phyloP scores from a whole-genome alignment of 2,888 invertebrate species.

The Autographa pulchrina region DNA sequence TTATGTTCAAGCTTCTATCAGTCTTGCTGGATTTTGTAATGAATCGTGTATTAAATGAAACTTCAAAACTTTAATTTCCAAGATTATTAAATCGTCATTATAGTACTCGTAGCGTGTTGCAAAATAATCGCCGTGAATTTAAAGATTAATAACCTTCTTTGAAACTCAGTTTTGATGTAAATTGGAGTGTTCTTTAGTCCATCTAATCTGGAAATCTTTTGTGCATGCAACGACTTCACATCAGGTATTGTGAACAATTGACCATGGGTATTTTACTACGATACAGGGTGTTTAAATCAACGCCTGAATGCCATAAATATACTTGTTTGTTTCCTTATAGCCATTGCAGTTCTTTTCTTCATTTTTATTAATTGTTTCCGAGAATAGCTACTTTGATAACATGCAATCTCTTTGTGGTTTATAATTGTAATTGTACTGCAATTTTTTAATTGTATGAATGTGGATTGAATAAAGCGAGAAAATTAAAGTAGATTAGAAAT shows the following conservation, averaged over 20 bases:
- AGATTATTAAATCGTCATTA: slow-evolving; percentile 21
- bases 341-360: slow-evolving; percentile 6
- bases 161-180: slow-evolving; percentile 33
- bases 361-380: not conserved
- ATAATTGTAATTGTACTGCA: slow-evolving; percentile 16
- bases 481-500: too few species aligned
- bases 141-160: slow-evolving; percentile 43
- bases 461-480: not conserved
- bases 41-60: too few species aligned
- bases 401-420: slow-evolving; percentile 12
- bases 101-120: slow-evolving; percentile 50
- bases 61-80: not conserved
- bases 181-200: slow-evolving; percentile 42
- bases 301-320: slow-evolving; percentile 14
- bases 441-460: not conserved
- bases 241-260: slow-evolving; percentile 23
- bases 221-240: slow-evolving; percentile 53
- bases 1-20: too few species aligned
- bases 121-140: slow-evolving; percentile 40
- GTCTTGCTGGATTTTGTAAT: not conserved
- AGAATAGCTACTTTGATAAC: slow-evolving; percentile 6
- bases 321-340: slow-evolving; percentile 19
- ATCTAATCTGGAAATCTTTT: slow-evolving; percentile 49
- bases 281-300: slow-evolving; percentile 28
- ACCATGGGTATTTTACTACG: slow-evolving; percentile 20